Conservation (phyloP, 1,140 invertebrate species). For the Drosophila parvula region DNA sequence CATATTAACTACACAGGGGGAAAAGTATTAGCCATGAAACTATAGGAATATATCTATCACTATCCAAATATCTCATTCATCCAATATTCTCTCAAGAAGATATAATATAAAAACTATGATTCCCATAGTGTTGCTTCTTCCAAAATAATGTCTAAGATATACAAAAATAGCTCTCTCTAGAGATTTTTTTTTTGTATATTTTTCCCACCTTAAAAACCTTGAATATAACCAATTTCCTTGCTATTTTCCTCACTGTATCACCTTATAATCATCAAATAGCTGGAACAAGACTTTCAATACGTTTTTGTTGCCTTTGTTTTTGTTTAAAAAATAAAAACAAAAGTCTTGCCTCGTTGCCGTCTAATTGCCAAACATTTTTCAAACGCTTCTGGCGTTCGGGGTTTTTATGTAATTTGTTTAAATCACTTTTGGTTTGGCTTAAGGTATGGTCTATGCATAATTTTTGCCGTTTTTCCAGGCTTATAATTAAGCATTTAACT, state of each 20-base stretch:
- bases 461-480: conserved; percentile 55
- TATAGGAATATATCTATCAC: too few species aligned
- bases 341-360: conserved; percentile 45
- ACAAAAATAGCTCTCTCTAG: too few species aligned
- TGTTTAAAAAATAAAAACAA: conserved; percentile 52
- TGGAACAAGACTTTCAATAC: conserved; percentile 30
- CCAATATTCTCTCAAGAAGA: background rate
- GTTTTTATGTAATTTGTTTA: conserved; percentile 52
- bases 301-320: conserved; percentile 26
- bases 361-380: conserved; percentile 79
- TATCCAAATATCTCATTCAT: background rate
- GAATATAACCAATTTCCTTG: background rate
- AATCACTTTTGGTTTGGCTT: conserved; percentile 45
- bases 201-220: too few species aligned
- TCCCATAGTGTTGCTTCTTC: background rate
- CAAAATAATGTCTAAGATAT: too few species aligned
- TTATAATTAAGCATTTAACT: conserved; percentile 78
- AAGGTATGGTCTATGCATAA: conserved; percentile 33
- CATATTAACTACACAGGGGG: conserved; percentile 17
- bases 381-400: conserved; percentile 45
- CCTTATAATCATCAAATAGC: conserved; percentile 2
- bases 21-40: conserved; percentile 10
- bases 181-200: too few species aligned
- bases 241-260: conserved; percentile 11
- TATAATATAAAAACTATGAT: background rate